Evolutionary conservation across 2,113 vertebrate genomes (phyloP).

Genomic region (Odobenus rosmarus): DNA sequence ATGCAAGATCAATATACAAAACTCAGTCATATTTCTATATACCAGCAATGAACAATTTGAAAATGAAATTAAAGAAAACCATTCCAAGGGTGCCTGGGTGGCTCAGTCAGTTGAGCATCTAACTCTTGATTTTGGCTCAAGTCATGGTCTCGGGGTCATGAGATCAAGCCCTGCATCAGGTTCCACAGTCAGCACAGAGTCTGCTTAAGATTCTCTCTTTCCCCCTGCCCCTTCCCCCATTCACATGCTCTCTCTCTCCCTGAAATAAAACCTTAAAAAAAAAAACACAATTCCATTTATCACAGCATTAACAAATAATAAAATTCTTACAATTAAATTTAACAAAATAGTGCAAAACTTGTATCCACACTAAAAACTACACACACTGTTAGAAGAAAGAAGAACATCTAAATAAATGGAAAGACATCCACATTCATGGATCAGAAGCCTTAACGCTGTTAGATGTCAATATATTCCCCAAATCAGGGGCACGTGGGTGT

Average conservation of each 20-base stretch:
- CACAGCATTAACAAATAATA: background rate
- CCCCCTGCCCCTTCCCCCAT: background rate
- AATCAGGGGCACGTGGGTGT: background rate
- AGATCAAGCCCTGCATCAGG: background rate
- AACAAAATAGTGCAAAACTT: background rate
- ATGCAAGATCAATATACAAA: background rate
- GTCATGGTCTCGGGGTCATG: background rate
- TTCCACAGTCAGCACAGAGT: background rate
- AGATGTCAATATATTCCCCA: background rate
- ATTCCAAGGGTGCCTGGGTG: background rate
- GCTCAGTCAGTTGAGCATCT: background rate
- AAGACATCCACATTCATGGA: background rate
- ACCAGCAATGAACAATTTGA: background rate
- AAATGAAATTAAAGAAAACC: constrained; percentile 14
- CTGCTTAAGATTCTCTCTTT: background rate
- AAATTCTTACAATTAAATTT: background rate
- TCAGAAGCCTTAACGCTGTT: background rate
- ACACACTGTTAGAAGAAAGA: background rate
- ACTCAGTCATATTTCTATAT: background rate
- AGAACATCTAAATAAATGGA: background rate
- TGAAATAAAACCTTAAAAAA: background rate
- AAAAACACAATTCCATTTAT: background rate
- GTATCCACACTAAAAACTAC: background rate
- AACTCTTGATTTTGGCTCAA: background rate
- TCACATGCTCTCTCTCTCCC: background rate